phyloP scores from a whole-genome alignment of 2,113 vertebrate species.

The Cranoglanis bouderius region DNA sequence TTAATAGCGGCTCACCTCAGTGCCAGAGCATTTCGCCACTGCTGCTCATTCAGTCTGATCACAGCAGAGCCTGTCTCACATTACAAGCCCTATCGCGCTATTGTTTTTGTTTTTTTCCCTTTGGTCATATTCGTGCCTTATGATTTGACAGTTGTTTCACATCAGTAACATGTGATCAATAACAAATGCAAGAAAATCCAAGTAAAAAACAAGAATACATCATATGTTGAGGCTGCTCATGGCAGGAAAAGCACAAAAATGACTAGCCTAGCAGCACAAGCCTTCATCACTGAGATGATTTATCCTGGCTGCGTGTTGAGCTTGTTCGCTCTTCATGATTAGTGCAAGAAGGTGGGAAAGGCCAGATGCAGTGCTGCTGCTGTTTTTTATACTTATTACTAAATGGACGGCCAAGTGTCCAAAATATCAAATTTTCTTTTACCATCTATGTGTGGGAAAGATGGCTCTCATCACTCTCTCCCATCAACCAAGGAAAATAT shows the following conservation, averaged over 20 bases:
- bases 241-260: not conserved
- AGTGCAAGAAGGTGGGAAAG: not conserved
- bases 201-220: not conserved
- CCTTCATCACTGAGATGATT: not conserved
- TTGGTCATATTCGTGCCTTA: not conserved
- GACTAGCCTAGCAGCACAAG: not conserved
- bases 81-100: not conserved
- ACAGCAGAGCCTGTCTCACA: not conserved
- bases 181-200: not conserved
- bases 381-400: not conserved
- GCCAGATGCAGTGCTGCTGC: not conserved
- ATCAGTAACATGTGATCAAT: not conserved
- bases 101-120: not conserved
- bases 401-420: not conserved
- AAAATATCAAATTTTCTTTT: not conserved
- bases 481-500: not conserved
- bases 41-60: slow-evolving; percentile 48
- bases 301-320: not conserved
- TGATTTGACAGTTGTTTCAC: not conserved
- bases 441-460: not conserved
- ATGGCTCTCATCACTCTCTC: not conserved
- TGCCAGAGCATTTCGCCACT: slow-evolving; percentile 50
- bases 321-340: not conserved
- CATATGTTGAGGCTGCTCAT: not conserved
- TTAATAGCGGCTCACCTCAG: slow-evolving; percentile 52